Percentiles rank a stretch among this genome's conserved stretches.
Evolutionary conservation across 2,888 invertebrate genomes (phyloP).

Genomic region (Tanypteryx hageni): DNA sequence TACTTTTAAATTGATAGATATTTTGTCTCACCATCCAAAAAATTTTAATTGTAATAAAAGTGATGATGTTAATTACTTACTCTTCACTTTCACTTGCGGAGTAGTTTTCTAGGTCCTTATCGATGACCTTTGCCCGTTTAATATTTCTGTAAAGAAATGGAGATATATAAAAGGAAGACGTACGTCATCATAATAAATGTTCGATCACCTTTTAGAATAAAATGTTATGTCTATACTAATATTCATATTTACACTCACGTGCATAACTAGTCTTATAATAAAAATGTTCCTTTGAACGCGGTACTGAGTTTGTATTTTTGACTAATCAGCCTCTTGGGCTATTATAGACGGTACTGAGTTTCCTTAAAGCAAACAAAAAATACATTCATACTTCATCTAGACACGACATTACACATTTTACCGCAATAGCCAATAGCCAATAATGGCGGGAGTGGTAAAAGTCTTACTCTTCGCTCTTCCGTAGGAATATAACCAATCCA

Average conservation of each 20-base stretch:
- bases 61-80: background rate
- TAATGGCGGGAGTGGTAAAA: background rate
- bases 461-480: slow-evolving; percentile 35
- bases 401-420: no score
- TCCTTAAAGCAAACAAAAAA: no score
- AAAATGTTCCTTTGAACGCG: no score
- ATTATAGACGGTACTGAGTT: no score
- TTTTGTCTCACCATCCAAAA: no score
- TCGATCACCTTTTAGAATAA: background rate
- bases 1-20: no score
- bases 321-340: no score
- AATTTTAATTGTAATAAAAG: background rate
- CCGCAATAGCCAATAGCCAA: no score
- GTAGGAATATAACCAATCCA: background rate
- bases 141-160: background rate
- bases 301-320: no score
- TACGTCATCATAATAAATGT: no score
- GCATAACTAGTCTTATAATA: background rate
- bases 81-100: background rate
- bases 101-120: slow-evolving; percentile 11
- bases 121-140: background rate
- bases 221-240: background rate
- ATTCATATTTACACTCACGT: background rate
- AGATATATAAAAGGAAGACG: background rate
- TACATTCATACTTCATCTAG: no score